Base-by-base conservation (phyloP, 2,888 invertebrate genomes). In the Seladonia tumulorum region DNA sequence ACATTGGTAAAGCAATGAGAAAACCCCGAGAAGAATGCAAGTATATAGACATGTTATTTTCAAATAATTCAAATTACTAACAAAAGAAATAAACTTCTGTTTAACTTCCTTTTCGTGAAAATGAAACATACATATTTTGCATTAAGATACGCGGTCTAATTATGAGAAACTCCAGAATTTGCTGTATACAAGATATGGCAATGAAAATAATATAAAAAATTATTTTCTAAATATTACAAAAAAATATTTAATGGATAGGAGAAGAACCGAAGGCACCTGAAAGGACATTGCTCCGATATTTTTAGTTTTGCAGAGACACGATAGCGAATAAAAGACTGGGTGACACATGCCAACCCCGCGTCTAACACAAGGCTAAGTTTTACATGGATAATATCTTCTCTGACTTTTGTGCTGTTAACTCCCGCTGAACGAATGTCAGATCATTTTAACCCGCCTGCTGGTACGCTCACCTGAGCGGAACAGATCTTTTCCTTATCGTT, bases 401-500 rank as follows among this genome's bases (percentile, higher is more conserved):
- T 8, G 18, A 63, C 29, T 16, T 63, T 63, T 63, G 63, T 29
- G 63, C 29, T 29, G 63, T 29, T 63, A 3, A 29, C 29, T 63
- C 63, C 63, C 63, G 63, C 63, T 63, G 63, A 63, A 63, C 63
- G 63, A 18, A 8, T 35, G 49, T 35, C 73, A 35, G 49, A 49
- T 12, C 63, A 29, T 63, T 63, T 63, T 29, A 29, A 63, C 63
- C 18, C 63, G 63, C 29, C 63, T 16, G 29, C 63, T 63, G 63
- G 63, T 63, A 29, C 29, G 63, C 63, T 63, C 63, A 63, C 63
- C 63, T 63, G 63, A 63, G 63, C 63, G 63, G 63, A 63, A 63
- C 63, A 29, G 63, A 63, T 63, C 63, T 63, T 63, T 63, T 63
- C 63, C 63, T 63, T 63, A 63, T 63, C 63, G 63, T 63, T 63